A percentile compares a stretch with the other conserved stretches of the same genome.
Conservation (phyloP, 2,113 vertebrate species). For the Actenoides hombroni region DNA sequence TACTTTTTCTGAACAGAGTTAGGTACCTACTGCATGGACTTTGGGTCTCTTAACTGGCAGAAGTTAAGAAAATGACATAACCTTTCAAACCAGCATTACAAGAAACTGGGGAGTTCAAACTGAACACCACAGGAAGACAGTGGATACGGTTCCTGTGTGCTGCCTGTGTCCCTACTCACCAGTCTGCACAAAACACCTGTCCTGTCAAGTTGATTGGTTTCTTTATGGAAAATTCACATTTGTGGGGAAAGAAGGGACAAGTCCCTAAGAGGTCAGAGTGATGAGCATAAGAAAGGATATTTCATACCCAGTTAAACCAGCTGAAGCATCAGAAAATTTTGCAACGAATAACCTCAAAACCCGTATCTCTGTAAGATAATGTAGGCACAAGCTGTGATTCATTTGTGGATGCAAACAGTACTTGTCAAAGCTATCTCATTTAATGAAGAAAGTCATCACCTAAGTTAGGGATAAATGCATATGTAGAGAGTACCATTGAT, state of each 20-base stretch:
- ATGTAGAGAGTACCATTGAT: not conserved
- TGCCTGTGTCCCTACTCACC: not conserved
- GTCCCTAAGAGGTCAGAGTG: not conserved
- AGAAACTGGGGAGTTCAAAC: not conserved
- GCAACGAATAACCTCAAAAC: not conserved
- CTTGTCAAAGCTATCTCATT: not conserved
- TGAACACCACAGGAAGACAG: not conserved
- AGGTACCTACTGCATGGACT: not conserved
- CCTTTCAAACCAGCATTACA: not conserved
- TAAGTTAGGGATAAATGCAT: not conserved
- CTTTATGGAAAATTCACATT: not conserved
- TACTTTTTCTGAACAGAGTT: not conserved
- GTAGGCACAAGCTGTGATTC: not conserved
- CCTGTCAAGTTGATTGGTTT: not conserved
- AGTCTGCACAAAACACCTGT: not conserved
- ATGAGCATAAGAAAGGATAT: not conserved
- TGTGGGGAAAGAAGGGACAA: not conserved
- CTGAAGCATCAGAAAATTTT: not conserved
- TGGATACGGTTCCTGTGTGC: not conserved
- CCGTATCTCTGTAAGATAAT: not conserved
- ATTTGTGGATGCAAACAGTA: not conserved
- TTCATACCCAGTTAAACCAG: not conserved
- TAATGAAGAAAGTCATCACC: fast-evolving
- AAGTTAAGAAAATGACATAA: not conserved
- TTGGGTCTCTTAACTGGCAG: not conserved